These are phyloP conservation scores for Chelonia mydas DNA, from an alignment of 2,797 vertebrate species.

Conservation along the genomic window DNA sequence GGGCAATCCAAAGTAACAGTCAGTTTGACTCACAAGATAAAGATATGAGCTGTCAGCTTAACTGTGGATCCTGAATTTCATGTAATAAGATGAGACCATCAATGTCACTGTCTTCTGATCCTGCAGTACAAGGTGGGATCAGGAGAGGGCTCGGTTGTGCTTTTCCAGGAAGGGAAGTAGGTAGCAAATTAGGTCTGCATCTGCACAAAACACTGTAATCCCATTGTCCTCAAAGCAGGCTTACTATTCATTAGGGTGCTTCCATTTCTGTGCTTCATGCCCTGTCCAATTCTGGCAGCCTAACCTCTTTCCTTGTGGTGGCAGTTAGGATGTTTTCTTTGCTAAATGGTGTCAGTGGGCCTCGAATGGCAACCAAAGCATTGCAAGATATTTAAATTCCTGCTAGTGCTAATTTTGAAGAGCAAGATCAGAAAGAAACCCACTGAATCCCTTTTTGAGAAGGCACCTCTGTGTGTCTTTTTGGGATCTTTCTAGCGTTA, in stretches of 20 bases:
- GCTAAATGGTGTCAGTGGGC: background rate
- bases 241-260: fast-evolving
- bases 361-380: background rate
- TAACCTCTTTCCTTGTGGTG: background rate
- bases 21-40: background rate
- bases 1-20: background rate
- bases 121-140: fast-evolving
- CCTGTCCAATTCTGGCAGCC: background rate
- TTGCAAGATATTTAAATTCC: background rate
- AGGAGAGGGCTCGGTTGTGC: fast-evolving
- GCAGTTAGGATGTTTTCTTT: background rate
- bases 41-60: background rate
- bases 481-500: background rate
- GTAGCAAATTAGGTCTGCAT: background rate
- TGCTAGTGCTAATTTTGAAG: background rate
- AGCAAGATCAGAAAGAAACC: fast-evolving
- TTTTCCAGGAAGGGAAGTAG: background rate
- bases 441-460: background rate
- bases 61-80: background rate
- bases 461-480: fast-evolving
- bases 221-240: background rate
- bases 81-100: background rate
- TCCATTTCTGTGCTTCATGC: background rate
- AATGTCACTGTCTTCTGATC: fast-evolving
- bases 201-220: background rate